Evolutionary conservation across 2,113 vertebrate genomes (phyloP).

Genomic region (Austrofundulus limnaeus): DNA sequence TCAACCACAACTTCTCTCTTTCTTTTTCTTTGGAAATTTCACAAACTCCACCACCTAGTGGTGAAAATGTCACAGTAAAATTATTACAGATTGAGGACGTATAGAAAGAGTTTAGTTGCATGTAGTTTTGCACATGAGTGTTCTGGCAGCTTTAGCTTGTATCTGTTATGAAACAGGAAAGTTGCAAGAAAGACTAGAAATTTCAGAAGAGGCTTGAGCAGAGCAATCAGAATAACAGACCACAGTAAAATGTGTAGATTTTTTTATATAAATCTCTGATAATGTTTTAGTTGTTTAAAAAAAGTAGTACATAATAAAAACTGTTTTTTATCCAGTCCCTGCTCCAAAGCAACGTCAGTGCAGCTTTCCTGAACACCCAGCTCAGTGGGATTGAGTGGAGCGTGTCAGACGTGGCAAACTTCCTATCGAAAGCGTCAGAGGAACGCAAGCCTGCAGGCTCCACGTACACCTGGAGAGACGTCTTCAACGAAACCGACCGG

Average conservation of each 20-base stretch:
- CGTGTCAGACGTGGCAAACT: conserved; percentile 82
- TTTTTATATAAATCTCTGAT: not conserved
- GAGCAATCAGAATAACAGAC: not conserved
- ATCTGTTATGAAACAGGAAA: not conserved
- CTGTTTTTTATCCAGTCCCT: conserved; percentile 78
- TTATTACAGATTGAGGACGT: not conserved
- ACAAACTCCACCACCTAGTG: conserved; percentile 56
- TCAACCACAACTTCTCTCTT: not conserved
- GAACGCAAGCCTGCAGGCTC: conserved; percentile 74
- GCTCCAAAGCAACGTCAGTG: conserved; percentile 84
- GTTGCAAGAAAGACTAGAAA: not conserved
- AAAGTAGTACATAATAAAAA: not conserved
- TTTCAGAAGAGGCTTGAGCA: not conserved
- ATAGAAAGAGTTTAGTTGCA: too few relatives aligned
- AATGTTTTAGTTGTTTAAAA: not conserved
- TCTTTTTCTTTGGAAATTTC: not conserved
- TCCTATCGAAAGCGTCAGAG: conserved; percentile 86
- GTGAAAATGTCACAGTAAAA: not conserved
- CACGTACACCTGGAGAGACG: conserved; percentile 88
- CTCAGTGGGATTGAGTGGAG: conserved; percentile 85
- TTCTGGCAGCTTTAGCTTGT: not conserved
- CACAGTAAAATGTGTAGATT: not conserved
- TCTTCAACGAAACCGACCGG: conserved; percentile 91
- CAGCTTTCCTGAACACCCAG: conserved; percentile 79
- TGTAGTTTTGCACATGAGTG: too few relatives aligned